Evolutionary conservation across 2,113 vertebrate genomes (phyloP), one percentile per base, ranked within the genome.

Genomic region (Onychostoma macrolepis): DNA sequence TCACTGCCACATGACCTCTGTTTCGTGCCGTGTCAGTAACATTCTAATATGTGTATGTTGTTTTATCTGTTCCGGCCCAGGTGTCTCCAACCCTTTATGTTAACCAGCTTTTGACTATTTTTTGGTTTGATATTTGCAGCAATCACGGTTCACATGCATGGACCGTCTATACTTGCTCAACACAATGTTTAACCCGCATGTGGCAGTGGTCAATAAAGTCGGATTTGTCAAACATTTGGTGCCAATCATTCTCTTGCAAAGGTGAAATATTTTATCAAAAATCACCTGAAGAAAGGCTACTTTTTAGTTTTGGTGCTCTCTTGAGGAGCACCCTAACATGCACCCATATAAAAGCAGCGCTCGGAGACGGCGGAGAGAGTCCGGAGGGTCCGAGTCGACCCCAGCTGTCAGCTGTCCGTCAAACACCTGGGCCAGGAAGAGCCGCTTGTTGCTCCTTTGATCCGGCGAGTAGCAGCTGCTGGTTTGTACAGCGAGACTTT

Each of bases 321-420:
- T 58, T 58, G 56, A 58, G 56, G 56, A 61, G 2, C 58, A 63
- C 58, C 24, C 56, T n/a, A 61, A 28, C 13, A 74, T 81, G 33
- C 72, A 76, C 58, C 82, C 79, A 74, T 79, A 58, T 88, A 10
- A 58, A 61, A 61, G 56, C 56, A n/a, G 21, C 9, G 56, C 53
- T 56, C 6, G 19, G 50, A 53, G 50, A 58, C 7, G 53, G 53
- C 53, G 21, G 56, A 58, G 50, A 6, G 56, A 24, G 56, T 58
- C 90, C 88, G 89, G 93, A 83, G 63, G 83, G 84, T 85, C 89
- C 82, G 77, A 84, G 30, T 36, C 50, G 89, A 93, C 93, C 93
- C 94, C 97, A 97, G 97, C 97, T 99, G 97, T 97, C 97, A 97
- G 96, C 97, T 97, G 97, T 97, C 97, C 96, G 96, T 99, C 98